Evolutionary conservation across 2,888 invertebrate genomes (phyloP).

Genomic region (Fabriciana adippe): DNA sequence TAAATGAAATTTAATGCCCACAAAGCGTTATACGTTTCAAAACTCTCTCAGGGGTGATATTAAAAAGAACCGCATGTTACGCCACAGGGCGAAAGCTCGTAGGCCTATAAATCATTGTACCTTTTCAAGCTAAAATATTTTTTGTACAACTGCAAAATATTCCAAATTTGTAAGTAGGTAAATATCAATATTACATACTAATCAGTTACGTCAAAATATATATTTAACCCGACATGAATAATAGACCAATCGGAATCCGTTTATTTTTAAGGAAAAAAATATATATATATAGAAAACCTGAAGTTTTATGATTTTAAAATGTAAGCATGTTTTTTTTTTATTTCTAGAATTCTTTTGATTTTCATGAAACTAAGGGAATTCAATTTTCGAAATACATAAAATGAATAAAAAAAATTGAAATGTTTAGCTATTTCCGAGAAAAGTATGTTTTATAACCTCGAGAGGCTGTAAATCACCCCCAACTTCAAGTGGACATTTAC

Average conservation of each 20-base stretch:
- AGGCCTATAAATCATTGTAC: conserved; percentile 39
- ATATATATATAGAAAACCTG: no score
- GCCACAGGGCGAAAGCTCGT: conserved; percentile 27
- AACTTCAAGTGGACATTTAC: no score
- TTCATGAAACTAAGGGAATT: no score
- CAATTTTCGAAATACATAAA: no score
- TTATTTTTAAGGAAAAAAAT: no score
- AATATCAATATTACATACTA: neutral
- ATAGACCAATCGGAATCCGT: no score
- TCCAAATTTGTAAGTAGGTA: conserved; percentile 16
- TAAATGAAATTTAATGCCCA: conserved; percentile 27
- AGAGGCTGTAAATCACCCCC: no score
- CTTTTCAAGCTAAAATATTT: conserved; percentile 37
- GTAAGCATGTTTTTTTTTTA: no score
- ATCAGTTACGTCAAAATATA: neutral
- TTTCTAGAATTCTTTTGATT: neutral
- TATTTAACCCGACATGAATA: neutral
- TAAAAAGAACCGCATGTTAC: conserved; percentile 38
- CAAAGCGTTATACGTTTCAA: conserved; percentile 35
- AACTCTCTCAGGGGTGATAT: conserved; percentile 37
- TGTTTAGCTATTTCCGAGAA: no score
- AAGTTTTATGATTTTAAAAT: no score
- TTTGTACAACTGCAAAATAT: conserved; percentile 34
- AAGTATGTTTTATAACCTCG: no score
- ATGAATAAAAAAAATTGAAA: no score